phyloP scores from a whole-genome alignment of 2,888 invertebrate genomes.

The Pharmacophagus antenor region DNA sequence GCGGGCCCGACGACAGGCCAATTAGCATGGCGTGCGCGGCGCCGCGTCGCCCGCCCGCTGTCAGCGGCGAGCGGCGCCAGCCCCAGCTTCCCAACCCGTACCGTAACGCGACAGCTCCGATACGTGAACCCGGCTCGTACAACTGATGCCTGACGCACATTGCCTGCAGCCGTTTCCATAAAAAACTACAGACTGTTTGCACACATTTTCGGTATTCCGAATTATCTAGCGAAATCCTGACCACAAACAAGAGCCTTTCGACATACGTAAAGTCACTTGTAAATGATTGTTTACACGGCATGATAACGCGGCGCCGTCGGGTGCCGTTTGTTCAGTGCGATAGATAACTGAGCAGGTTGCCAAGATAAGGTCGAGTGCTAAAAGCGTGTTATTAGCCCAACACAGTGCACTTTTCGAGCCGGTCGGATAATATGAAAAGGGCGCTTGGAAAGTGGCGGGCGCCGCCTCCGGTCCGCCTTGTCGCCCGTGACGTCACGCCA shows the following conservation, averaged over 20 bases:
- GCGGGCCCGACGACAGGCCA: constrained; percentile 74
- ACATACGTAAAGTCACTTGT: constrained; percentile 69
- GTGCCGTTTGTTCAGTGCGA: constrained; percentile 53
- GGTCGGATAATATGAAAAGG: constrained; percentile 47
- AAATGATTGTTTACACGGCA: constrained; percentile 66
- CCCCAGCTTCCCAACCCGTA: constrained; percentile 42
- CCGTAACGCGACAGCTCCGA: constrained; percentile 37
- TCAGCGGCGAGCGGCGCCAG: constrained; percentile 40
- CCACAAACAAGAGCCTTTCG: constrained; percentile 61
- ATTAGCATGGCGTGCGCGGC: constrained; percentile 72
- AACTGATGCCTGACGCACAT: constrained; percentile 36
- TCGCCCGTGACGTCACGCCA: constrained; percentile 74
- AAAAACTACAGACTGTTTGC: constrained; percentile 42
- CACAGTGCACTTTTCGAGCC: constrained; percentile 61
- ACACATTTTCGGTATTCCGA: constrained; percentile 36
- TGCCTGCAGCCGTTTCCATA: background rate
- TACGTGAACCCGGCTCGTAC: constrained; percentile 34
- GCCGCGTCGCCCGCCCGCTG: constrained; percentile 54
- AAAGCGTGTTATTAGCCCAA: constrained; percentile 67
- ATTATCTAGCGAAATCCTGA: constrained; percentile 64
- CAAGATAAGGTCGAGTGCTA: constrained; percentile 64
- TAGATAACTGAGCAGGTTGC: constrained; percentile 60
- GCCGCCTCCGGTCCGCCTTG: constrained; percentile 75
- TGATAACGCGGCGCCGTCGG: constrained; percentile 78
- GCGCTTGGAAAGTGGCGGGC: constrained; percentile 54